Percentiles rank a stretch among this genome's conserved stretches.
phyloP scores from a whole-genome alignment of 2,113 vertebrate species.

The Grus americana region DNA sequence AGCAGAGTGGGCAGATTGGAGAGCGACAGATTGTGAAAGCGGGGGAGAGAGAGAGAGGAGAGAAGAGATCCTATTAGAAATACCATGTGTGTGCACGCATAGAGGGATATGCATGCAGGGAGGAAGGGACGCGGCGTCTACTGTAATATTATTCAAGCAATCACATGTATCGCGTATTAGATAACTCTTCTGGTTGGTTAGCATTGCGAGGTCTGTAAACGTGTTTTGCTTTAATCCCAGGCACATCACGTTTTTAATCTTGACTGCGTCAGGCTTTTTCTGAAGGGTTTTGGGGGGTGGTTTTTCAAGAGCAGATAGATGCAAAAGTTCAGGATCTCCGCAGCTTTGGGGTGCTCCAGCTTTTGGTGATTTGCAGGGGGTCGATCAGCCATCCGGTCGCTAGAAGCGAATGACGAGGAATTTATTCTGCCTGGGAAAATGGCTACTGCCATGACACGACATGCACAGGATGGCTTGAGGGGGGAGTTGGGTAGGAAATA shows the following conservation, averaged over 20 bases:
- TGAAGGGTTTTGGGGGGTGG: not conserved
- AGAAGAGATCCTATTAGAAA: conserved; percentile 53
- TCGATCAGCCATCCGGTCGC: not conserved
- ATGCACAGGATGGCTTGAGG: not conserved
- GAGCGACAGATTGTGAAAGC: conserved; percentile 65
- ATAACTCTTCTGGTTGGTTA: conserved; percentile 52
- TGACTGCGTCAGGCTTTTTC: not conserved
- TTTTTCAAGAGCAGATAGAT: not conserved
- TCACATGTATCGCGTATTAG: conserved; percentile 13
- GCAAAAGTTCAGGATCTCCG: not conserved
- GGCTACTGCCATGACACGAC: not conserved
- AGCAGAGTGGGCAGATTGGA: conserved; percentile 67
- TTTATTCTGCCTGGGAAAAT: conserved; percentile 11
- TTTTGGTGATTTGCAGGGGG: not conserved
- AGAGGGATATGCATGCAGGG: not conserved
- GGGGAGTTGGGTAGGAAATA: not conserved
- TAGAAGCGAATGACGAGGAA: not conserved
- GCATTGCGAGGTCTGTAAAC: not conserved
- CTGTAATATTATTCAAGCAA: conserved; percentile 21
- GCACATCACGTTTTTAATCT: not conserved
- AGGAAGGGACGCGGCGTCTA: conserved; percentile 11
- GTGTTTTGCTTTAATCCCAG: conserved; percentile 39
- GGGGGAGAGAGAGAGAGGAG: conserved; percentile 24
- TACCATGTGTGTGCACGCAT: conserved; percentile 18
- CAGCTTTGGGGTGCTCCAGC: not conserved